These are phyloP conservation scores for Callyntrura guangdongensis DNA, from an alignment of 2,888 invertebrate genomes.

Conservation along the genomic window DNA sequence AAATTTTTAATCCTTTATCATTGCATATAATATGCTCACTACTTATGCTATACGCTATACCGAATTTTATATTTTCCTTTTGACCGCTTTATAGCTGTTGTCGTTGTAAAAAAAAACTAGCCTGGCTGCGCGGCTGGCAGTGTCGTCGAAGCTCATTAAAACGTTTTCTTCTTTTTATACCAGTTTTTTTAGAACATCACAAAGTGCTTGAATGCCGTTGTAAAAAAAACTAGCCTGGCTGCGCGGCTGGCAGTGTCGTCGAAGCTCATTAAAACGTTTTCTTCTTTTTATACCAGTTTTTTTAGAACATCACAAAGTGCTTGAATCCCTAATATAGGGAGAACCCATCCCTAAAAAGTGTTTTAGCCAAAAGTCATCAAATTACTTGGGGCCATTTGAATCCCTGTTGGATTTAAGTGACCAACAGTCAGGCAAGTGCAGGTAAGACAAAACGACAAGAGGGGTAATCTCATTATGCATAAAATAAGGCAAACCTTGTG, in stretches of 20 bases:
- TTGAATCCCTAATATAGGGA: background rate
- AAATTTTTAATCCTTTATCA: background rate
- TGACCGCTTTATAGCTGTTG: slow-evolving; percentile 15
- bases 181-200: too few relatives aligned
- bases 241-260: background rate
- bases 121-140: background rate
- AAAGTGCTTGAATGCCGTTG: too few relatives aligned
- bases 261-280: slow-evolving; percentile 5
- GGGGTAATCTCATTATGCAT: slow-evolving; percentile 39
- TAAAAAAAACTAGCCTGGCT: slow-evolving; percentile 6
- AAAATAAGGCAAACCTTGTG: background rate
- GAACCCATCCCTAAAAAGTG: slow-evolving; percentile 16
- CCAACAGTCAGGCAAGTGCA: background rate
- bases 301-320: too few relatives aligned
- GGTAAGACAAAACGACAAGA: background rate
- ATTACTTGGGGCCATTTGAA: slow-evolving; percentile 30
- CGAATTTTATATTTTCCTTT: background rate
- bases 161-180: background rate
- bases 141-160: slow-evolving; percentile 3
- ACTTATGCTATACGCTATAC: background rate
- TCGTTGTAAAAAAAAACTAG: background rate
- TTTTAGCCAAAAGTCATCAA: slow-evolving; percentile 27
- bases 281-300: slow-evolving; percentile 11
- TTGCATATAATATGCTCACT: background rate
- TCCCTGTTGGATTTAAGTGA: background rate